Percentiles rank a stretch among this genome's conserved stretches.
These are phyloP conservation scores for Lagothrix lagotricha DNA, from an alignment of 2,797 vertebrate species.

Conservation along the genomic window DNA sequence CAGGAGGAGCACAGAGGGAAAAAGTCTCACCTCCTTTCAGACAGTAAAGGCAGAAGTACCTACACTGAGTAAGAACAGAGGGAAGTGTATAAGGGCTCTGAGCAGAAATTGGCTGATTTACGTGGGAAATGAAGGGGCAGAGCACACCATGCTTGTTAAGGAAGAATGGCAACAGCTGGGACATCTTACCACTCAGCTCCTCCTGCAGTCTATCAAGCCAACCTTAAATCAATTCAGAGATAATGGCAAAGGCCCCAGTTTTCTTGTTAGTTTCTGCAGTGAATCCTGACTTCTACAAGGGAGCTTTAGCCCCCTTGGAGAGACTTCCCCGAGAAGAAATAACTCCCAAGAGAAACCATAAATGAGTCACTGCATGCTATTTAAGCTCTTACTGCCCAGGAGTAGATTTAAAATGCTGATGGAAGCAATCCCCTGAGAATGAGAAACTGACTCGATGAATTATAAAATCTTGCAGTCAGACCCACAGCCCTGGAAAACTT, in stretches of 20 bases:
- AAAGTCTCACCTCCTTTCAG: background rate
- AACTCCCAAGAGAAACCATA: background rate
- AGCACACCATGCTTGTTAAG: background rate
- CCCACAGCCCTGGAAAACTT: background rate
- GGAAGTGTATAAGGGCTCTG: background rate
- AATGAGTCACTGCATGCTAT: background rate
- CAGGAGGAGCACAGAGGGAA: no score
- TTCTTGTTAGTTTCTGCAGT: background rate
- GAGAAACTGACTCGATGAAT: background rate
- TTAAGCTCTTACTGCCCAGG: background rate
- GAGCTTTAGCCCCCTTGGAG: background rate
- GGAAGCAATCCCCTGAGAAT: background rate
- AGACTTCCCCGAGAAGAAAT: background rate
- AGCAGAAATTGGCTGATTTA: background rate
- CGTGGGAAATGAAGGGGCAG: background rate
- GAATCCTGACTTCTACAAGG: background rate
- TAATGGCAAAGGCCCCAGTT: background rate
- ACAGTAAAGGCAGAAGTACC: background rate
- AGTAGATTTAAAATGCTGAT: background rate
- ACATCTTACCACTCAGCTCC: background rate
- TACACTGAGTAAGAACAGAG: background rate
- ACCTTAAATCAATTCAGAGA: background rate
- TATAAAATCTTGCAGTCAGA: constrained; percentile 3
- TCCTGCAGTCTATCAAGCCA: background rate
- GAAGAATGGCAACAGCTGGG: background rate